Evolutionary conservation across 2,113 vertebrate species (phyloP), one percentile per base, ranked within the genome.

Genomic region (Hypocryptadius cinnamomeus): DNA sequence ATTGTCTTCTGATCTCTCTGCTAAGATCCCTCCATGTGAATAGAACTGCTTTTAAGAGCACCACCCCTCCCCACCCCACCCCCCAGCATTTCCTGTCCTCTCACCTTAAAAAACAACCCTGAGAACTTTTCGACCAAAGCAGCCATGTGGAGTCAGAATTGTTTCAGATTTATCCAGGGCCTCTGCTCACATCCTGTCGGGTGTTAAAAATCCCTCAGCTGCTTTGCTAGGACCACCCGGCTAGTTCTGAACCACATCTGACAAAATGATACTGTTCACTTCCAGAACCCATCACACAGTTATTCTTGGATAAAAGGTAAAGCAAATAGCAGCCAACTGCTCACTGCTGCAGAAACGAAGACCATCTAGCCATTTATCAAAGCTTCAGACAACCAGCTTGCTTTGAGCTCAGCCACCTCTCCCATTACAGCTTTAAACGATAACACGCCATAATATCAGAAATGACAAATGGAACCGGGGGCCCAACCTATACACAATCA

Each of bases 221-320:
- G 97, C 95, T 97, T 90, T 66, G 94, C 90, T 79, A 53, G 96
- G 98, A 99, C 98, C 99, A 99, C 99, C 99, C 98, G 97, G 98
- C 97, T 98, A 70, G 98, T 98, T 96, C 92, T 77, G 97, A 94
- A 97, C 92, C 97, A 97, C 97, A 97, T 98, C 97, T 98, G 98
- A 98, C 98, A 98, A 97, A 98, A 98, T 88, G 98, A 97, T 97
- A 93, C 98, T 96, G 97, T 98, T 98, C 96, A 94, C 98, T 98
- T 98, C 98, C 98, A 98, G 98, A 98, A 98, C 97, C 97, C 98
- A 97, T 98, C 98, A 97, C 97, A 97, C 97, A 98, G 99, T 99
- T 99, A 98, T 99, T 99, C 98, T 99, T 99, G 99, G 99, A 99
- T 98, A 98, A 97, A 97, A 98, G 98, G 98, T 98, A 99, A 99